These are phyloP conservation scores for Montipora cactus DNA, from an alignment of 64 coral and sea anemone genomes.

Conservation along the genomic window DNA sequence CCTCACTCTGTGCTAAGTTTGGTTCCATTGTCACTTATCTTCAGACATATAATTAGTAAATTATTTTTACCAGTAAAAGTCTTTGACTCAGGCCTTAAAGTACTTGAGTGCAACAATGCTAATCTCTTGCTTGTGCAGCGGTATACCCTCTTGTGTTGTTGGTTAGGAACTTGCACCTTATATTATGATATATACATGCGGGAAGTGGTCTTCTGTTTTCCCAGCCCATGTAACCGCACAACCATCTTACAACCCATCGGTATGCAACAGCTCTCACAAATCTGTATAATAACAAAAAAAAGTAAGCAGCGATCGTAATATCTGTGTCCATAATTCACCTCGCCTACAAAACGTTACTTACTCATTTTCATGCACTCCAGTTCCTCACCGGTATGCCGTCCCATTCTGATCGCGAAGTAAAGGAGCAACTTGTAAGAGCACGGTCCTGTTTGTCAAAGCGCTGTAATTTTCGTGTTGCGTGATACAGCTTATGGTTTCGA, in stretches of 20 bases:
- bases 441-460: slow-evolving; percentile 26
- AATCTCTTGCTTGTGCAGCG: neutral
- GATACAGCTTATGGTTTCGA: slow-evolving; percentile 12
- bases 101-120: neutral
- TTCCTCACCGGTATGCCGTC: no score
- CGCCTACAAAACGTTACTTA: no score
- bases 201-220: slow-evolving; percentile 45
- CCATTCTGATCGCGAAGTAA: slow-evolving; percentile 9
- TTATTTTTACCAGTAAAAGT: no score
- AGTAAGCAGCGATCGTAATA: no score
- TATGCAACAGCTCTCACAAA: slow-evolving; percentile 43
- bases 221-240: slow-evolving; percentile 58
- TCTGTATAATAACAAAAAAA: neutral
- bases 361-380: no score
- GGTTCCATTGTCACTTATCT: no score
- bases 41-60: no score
- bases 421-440: slow-evolving; percentile 38
- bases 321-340: no score
- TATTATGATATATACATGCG: slow-evolving; percentile 44
- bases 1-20: no score
- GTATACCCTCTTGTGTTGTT: slow-evolving; percentile 9
- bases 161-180: neutral
- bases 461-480: neutral
- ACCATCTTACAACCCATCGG: slow-evolving; percentile 33
- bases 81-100: no score